A percentile compares a stretch with the other conserved stretches of the same genome.
Evolutionary conservation across 92 coral and sea anemone species (phyloP).

Genomic region (Porites lobata): DNA sequence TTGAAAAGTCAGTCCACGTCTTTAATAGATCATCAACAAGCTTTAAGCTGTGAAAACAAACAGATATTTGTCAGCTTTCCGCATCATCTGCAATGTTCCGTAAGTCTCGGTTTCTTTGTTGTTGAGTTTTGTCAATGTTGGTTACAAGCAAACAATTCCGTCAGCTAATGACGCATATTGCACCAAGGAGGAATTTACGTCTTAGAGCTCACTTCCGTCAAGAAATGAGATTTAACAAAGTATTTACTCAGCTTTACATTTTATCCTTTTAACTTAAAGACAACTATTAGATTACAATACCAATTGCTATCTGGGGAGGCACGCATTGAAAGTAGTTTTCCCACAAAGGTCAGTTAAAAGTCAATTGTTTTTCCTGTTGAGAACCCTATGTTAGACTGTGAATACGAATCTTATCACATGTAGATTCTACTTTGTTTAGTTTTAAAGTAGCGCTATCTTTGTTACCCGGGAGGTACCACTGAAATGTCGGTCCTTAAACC

Average conservation of each 20-base stretch:
- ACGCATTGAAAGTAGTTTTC: neutral
- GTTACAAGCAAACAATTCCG: slow-evolving; percentile 35
- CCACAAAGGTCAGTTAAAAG: neutral
- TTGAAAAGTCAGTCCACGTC: neutral
- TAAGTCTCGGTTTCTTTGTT: slow-evolving; percentile 33
- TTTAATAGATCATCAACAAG: slow-evolving; percentile 19
- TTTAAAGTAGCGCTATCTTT: too few species aligned
- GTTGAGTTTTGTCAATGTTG: slow-evolving; percentile 18
- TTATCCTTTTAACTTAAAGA: neutral
- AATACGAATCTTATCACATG: too few species aligned
- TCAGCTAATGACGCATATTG: slow-evolving; percentile 15
- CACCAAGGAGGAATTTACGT: neutral
- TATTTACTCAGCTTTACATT: neutral
- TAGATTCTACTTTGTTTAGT: too few species aligned
- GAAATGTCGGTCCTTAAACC: neutral
- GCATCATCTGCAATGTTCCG: slow-evolving; percentile 8
- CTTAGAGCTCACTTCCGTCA: neutral
- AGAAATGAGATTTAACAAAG: neutral
- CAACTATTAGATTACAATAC: neutral
- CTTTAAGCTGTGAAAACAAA: slow-evolving; percentile 32
- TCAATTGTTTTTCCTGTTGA: neutral
- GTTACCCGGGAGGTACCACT: too few species aligned
- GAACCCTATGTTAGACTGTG: too few species aligned
- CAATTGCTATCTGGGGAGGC: neutral
- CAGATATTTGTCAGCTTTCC: slow-evolving; percentile 38